Base-by-base conservation (phyloP, 2,888 invertebrate species). In the Orgyia antiqua region DNA sequence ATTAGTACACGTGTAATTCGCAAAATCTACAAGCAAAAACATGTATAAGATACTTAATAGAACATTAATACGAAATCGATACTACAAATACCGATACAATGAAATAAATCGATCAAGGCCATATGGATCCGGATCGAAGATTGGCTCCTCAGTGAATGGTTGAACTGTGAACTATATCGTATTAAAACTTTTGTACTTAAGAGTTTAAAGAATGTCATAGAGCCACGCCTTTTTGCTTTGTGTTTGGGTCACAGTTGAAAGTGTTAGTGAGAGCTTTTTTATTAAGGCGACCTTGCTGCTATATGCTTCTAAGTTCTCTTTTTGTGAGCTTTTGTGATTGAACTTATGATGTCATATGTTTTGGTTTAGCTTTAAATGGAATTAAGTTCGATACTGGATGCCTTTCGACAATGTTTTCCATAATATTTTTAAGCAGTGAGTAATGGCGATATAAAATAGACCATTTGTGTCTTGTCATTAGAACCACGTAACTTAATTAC, bases 141-240 rank as follows among this genome's bases (percentile, higher is more conserved):
- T 63, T 45, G 46, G 24, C 57, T 45, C 38, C 45, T 39, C 60
- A 55, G 77, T 72, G 75, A 83, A 59, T 56, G 78, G 70, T 35
- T 74, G 75, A 77, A 75, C 83, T 79, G 74, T 83, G 83, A 84
- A 84, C 82, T 79, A 24, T 32, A 77, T 76, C 71, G 64, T 54
- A 54, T 58, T 51, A 35, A 38, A 44, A 49, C 47, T 33, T 42
- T 49, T 52, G 49, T 45, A 29, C 38, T 52, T 53, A 41, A 48
- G 41, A 52, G 35, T 63, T 68, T 55, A 54, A 78, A 72, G 78
- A 78, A 82, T 82, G 80, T 77, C 83, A 77, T 53, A 63, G 46
- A 48, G 51, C 56, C 76, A 73, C 79, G 68, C 82, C 80, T 46
- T 27, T n/a, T 46, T 37, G 36, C 40, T 46, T 58, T 55, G 57